phyloP scores from a whole-genome alignment of 2,888 invertebrate species.

The Aplocera efformata region DNA sequence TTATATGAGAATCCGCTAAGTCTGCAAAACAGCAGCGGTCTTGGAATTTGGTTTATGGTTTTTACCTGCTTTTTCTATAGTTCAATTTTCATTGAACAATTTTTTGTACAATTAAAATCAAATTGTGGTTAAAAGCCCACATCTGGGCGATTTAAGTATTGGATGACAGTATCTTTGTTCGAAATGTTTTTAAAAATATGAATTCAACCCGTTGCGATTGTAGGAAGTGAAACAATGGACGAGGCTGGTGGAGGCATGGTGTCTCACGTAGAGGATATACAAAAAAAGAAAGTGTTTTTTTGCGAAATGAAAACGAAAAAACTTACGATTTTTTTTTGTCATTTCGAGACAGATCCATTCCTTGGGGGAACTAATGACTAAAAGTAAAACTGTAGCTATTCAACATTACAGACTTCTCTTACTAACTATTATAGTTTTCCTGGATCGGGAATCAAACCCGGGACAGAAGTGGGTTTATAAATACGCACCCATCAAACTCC shows the following conservation, averaged over 20 bases:
- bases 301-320: neutral
- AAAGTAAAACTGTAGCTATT: too few species aligned
- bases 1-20: neutral
- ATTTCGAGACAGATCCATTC: too few species aligned
- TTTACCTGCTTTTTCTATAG: slow-evolving; percentile 24
- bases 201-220: slow-evolving; percentile 33
- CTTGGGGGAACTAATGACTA: too few species aligned
- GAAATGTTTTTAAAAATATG: slow-evolving; percentile 16
- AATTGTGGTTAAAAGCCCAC: slow-evolving; percentile 53
- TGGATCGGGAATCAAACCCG: too few species aligned
- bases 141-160: slow-evolving; percentile 52
- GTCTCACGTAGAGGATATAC: slow-evolving; percentile 6
- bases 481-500: too few species aligned
- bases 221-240: slow-evolving; percentile 11
- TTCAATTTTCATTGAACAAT: slow-evolving; percentile 32
- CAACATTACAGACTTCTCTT: too few species aligned
- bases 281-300: too few species aligned
- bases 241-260: slow-evolving; percentile 4
- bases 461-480: too few species aligned
- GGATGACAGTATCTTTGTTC: slow-evolving; percentile 55
- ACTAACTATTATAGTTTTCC: too few species aligned
- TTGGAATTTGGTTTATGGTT: slow-evolving; percentile 18
- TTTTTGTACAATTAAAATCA: slow-evolving; percentile 54
- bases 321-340: too few species aligned
- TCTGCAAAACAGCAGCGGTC: slow-evolving; percentile 5